A percentile compares a stretch with the other conserved stretches of the same genome.
Conservation (phyloP, 1,140 invertebrate species). For the Laupala kohalensis region DNA sequence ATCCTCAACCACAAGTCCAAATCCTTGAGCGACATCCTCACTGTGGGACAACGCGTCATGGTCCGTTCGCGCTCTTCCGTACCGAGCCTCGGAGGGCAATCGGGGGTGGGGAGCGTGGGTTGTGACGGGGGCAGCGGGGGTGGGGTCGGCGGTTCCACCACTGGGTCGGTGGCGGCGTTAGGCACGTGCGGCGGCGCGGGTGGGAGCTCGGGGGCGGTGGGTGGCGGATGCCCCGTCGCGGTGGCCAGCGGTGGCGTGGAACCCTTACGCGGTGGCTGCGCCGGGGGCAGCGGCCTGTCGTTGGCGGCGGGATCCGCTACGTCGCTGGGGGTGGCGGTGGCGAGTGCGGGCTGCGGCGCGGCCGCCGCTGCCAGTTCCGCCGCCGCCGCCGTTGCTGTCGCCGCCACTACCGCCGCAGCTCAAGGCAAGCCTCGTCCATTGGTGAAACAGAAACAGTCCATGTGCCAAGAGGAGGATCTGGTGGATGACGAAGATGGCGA, state of each 20-base stretch:
- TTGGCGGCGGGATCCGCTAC: slow-evolving; percentile 7
- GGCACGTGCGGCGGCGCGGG: neutral
- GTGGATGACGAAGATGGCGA: slow-evolving; percentile 45
- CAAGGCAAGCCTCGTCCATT: slow-evolving; percentile 56
- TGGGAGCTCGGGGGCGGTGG: neutral
- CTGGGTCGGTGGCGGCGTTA: slow-evolving; percentile 21
- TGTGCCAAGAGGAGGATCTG: slow-evolving; percentile 45
- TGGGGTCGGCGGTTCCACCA: slow-evolving; percentile 11
- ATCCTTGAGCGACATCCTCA: slow-evolving; percentile 64
- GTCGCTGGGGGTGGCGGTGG: slow-evolving; percentile 22
- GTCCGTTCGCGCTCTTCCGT: slow-evolving; percentile 60
- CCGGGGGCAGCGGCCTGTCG: slow-evolving; percentile 8
- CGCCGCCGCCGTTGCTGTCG: neutral
- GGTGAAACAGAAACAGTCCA: slow-evolving; percentile 46
- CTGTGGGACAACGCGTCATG: slow-evolving; percentile 46
- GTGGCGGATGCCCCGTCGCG: slow-evolving; percentile 36
- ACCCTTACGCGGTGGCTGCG: neutral
- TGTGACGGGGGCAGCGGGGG: slow-evolving; percentile 1
- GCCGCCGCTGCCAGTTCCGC: neutral
- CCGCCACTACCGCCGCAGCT: slow-evolving; percentile 37
- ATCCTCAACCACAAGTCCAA: slow-evolving; percentile 54
- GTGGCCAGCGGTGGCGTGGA: slow-evolving; percentile 12
- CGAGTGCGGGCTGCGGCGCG: slow-evolving; percentile 4
- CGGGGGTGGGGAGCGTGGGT: slow-evolving; percentile 14
- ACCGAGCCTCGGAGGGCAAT: slow-evolving; percentile 44